phyloP scores from a whole-genome alignment of 2,888 invertebrate genomes.

The Sceliomorpha sp. region DNA sequence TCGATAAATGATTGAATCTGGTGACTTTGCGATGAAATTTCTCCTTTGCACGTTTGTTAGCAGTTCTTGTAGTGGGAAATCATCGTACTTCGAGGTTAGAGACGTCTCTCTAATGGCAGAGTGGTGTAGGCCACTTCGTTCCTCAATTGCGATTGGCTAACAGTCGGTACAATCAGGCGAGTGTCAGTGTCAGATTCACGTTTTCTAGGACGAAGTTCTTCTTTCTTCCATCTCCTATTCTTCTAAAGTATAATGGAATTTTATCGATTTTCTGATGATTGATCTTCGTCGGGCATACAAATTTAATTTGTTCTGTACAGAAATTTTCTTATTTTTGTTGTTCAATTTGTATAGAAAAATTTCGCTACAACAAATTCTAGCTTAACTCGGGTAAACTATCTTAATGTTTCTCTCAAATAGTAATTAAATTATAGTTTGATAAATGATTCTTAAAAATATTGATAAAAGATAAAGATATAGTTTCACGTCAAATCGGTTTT shows the following conservation, averaged over 20 bases:
- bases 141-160: slow-evolving; percentile 45
- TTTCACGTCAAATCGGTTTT: too few species aligned
- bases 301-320: not conserved
- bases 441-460: too few species aligned
- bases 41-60: slow-evolving; percentile 60
- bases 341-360: too few species aligned
- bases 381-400: too few species aligned
- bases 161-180: slow-evolving; percentile 10
- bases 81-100: slow-evolving; percentile 51
- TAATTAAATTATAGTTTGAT: too few species aligned
- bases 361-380: too few species aligned
- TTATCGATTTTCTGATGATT: too few species aligned
- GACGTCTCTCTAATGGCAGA: slow-evolving; percentile 44
- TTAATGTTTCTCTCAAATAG: too few species aligned
- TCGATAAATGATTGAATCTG: slow-evolving; percentile 55
- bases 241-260: too few species aligned
- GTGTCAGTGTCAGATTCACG: slow-evolving; percentile 25
- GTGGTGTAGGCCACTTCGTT: slow-evolving; percentile 46
- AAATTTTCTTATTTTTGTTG: too few species aligned
- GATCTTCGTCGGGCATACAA: not conserved
- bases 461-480: too few species aligned
- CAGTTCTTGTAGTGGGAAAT: slow-evolving; percentile 16
- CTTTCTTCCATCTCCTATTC: slow-evolving; percentile 12
- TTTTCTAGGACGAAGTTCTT: slow-evolving; percentile 34
- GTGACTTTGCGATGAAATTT: slow-evolving; percentile 70